These are phyloP conservation scores for Pristionchus fissidentatus DNA, from an alignment of 2,888 invertebrate genomes.

Conservation along the genomic window DNA sequence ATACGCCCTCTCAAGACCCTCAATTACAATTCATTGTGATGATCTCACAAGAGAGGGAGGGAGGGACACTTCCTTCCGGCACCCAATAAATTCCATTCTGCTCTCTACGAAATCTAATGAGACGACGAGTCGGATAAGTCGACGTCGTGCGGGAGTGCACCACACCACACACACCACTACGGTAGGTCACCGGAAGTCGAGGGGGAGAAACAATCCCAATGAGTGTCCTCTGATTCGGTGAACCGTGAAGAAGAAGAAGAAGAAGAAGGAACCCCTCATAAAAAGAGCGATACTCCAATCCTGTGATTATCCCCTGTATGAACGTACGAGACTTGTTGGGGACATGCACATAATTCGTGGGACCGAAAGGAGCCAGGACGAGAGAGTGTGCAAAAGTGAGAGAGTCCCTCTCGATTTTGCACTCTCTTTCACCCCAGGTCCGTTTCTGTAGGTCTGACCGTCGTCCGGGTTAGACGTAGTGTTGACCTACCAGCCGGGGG, in stretches of 20 bases:
- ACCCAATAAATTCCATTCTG: slow-evolving; percentile 15
- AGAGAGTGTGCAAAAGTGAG: no score
- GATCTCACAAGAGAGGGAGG: not conserved
- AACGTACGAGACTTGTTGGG: slow-evolving; percentile 22
- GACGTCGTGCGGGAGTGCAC: not conserved
- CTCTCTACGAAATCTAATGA: slow-evolving; percentile 28
- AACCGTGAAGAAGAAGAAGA: slow-evolving; percentile 30
- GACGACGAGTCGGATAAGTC: slow-evolving; percentile 37
- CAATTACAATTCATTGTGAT: slow-evolving; percentile 42
- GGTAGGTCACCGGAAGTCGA: slow-evolving; percentile 42
- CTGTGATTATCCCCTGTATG: slow-evolving; percentile 29
- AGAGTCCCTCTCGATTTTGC: no score
- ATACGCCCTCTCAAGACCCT: slow-evolving; percentile 2
- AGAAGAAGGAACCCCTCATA: slow-evolving; percentile 5
- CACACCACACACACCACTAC: slow-evolving; percentile 6
- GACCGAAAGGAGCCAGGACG: not conserved
- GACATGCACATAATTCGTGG: not conserved
- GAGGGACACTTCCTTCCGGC: slow-evolving; percentile 24
- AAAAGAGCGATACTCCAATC: slow-evolving; percentile 24
- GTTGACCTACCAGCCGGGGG: no score
- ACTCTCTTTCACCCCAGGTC: no score
- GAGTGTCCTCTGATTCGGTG: slow-evolving; percentile 8
- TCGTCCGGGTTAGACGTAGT: no score
- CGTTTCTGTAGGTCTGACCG: no score
- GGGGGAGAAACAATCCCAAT: slow-evolving; percentile 30